Evolutionary conservation across 2,113 vertebrate genomes (phyloP).

Genomic region (Cinclus cinclus): DNA sequence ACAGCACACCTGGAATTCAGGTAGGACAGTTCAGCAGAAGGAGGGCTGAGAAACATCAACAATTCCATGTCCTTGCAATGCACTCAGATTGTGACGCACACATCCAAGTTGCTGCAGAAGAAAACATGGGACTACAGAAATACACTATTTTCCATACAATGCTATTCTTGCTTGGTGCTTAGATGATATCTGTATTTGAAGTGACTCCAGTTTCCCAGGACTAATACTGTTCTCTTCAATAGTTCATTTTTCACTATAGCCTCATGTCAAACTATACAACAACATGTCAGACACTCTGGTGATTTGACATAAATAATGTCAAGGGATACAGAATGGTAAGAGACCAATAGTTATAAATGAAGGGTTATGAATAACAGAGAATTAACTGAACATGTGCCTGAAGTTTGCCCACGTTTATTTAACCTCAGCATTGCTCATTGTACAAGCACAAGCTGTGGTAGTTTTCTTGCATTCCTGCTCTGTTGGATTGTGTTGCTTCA

Average conservation of each 20-base stretch:
- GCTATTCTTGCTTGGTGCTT: slow-evolving; percentile 7
- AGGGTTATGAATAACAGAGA: not conserved
- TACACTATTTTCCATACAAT: not conserved
- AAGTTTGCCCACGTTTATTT: not conserved
- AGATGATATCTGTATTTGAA: not conserved
- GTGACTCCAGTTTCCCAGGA: not conserved
- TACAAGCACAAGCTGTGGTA: not conserved
- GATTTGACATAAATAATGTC: not conserved
- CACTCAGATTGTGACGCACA: not conserved
- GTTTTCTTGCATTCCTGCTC: not conserved
- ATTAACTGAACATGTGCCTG: not conserved
- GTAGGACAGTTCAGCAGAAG: not conserved
- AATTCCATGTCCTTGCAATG: not conserved
- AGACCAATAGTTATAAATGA: not conserved
- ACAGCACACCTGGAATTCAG: not conserved
- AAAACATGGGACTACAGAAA: not conserved
- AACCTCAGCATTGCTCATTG: not conserved
- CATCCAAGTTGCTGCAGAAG: not conserved
- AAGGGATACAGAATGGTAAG: not conserved
- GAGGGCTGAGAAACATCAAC: not conserved
- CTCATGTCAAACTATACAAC: not conserved
- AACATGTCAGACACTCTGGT: not conserved
- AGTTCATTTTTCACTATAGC: not conserved
- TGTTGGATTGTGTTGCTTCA: not conserved
- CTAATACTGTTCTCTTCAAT: not conserved